Base-by-base conservation (phyloP, 2,888 invertebrate species). In the Ennomos fuscantarius region DNA sequence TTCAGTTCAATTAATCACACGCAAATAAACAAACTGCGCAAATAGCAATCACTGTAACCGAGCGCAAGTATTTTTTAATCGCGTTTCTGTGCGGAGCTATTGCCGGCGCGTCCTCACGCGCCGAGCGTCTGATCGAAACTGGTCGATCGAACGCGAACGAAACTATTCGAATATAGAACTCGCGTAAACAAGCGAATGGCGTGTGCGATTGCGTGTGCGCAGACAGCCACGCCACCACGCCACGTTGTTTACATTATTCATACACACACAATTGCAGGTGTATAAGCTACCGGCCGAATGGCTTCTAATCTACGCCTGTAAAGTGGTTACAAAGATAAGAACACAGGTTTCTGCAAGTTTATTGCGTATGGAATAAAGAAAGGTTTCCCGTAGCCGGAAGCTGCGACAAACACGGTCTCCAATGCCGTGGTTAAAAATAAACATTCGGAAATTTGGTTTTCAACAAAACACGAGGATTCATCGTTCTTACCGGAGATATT, bases 71-170 rank as follows among this genome's bases (percentile, higher is more conserved):
- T 60, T 60, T 59, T 57, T 55, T 41, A 62, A 63, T 59, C 59
- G 47, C 43, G 52, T 52, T 49, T 15, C 12, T 56, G 40, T 45
- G 55, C 43, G 55, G 52, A 65, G 54, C 64, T 37, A 43, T 47
- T 51, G 61, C 58, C 51, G 65, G 74, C 78, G 70, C 84, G 83
- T 72, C 70, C 66, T 60, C 50, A 48, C 84, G 70, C 77, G 70
- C 58, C 74, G 80, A 76, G 73, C 76, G 79, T 69, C 65, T 50
- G 50, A 66, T 63, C 73, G 55, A 62, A 63, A 89, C 87, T 88
- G 84, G 66, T 32, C 45, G 50, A 31, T n/a, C n/a, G n/a, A 65
- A 68, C 64, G 76, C 24, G 24, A 24, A 24, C 24, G 24, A 24
- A 24, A 24, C 24, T 24, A 6, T 24, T 24, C 6, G 72, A 81